These are phyloP conservation scores for Halcyon smyrnensis DNA, from an alignment of 2,797 vertebrate species.

Conservation along the genomic window DNA sequence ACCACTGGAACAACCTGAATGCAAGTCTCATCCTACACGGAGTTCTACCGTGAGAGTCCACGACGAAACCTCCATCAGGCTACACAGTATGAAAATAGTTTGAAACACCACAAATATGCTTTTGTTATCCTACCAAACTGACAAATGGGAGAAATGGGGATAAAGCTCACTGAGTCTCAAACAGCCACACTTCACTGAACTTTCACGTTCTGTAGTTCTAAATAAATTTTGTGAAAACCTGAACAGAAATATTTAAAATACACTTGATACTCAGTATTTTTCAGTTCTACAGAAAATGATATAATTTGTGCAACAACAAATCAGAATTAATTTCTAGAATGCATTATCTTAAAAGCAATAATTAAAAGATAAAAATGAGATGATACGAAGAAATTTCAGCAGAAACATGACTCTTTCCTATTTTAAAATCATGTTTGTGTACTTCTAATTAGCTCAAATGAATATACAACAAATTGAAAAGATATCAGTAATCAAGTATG, in stretches of 20 bases:
- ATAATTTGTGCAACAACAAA: neutral
- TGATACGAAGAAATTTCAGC: neutral
- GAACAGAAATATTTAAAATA: neutral
- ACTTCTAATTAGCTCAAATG: slow-evolving; percentile 11
- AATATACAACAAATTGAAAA: neutral
- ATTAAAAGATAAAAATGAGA: neutral
- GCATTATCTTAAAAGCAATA: neutral
- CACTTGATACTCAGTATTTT: neutral
- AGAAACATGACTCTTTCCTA: neutral
- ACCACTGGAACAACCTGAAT: neutral
- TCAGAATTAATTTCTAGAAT: neutral
- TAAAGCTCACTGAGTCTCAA: neutral
- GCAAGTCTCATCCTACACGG: neutral
- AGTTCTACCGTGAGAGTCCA: neutral
- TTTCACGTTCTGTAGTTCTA: neutral
- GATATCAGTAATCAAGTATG: neutral
- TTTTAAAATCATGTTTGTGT: neutral
- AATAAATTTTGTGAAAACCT: neutral
- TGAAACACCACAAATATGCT: neutral
- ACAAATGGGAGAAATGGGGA: neutral
- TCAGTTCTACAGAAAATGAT: neutral
- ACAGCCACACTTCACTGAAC: neutral
- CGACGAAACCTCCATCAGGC: neutral
- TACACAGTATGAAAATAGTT: neutral
- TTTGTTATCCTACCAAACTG: neutral